Conservation (phyloP, 92 coral and sea anemone species). For the Epizoanthus stellaris region DNA sequence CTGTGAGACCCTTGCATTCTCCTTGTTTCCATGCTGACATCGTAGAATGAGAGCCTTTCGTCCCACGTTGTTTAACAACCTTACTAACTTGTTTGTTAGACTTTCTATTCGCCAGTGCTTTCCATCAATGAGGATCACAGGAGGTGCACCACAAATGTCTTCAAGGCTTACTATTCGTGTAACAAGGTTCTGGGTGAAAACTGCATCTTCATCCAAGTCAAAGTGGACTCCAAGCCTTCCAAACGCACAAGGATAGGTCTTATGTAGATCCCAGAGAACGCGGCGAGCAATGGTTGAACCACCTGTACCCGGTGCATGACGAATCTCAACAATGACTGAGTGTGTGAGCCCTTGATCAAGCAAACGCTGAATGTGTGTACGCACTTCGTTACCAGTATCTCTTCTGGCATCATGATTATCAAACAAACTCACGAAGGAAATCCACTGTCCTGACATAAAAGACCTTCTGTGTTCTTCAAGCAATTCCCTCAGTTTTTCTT, state of each 20-base stretch:
- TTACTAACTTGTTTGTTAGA: constrained; percentile 65
- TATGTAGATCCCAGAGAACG: constrained; percentile 90
- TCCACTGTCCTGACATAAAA: constrained; percentile 81
- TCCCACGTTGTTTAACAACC: constrained; percentile 73
- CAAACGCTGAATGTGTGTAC: constrained; percentile 74
- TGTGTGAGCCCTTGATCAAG: constrained; percentile 65
- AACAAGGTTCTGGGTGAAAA: constrained; percentile 66
- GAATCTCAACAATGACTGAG: constrained; percentile 75
- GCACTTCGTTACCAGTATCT: constrained; percentile 69
- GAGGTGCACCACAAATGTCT: constrained; percentile 74
- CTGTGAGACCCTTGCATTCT: background rate
- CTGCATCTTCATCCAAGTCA: constrained; percentile 75
- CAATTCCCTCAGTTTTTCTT: constrained; percentile 43
- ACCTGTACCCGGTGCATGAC: constrained; percentile 90
- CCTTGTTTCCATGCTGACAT: constrained; percentile 71
- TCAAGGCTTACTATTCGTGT: constrained; percentile 71
- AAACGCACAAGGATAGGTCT: constrained; percentile 84
- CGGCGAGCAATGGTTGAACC: constrained; percentile 91
- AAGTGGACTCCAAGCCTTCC: constrained; percentile 57
- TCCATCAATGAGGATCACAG: constrained; percentile 82
- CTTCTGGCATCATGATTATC: constrained; percentile 86
- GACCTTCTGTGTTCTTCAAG: constrained; percentile 73
- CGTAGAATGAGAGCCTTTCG: constrained; percentile 75
- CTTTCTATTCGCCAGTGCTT: constrained; percentile 75
- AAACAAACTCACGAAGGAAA: constrained; percentile 75